These are phyloP conservation scores for Mionectes macconnelli DNA, from an alignment of 2,113 vertebrate species.

Conservation along the genomic window DNA sequence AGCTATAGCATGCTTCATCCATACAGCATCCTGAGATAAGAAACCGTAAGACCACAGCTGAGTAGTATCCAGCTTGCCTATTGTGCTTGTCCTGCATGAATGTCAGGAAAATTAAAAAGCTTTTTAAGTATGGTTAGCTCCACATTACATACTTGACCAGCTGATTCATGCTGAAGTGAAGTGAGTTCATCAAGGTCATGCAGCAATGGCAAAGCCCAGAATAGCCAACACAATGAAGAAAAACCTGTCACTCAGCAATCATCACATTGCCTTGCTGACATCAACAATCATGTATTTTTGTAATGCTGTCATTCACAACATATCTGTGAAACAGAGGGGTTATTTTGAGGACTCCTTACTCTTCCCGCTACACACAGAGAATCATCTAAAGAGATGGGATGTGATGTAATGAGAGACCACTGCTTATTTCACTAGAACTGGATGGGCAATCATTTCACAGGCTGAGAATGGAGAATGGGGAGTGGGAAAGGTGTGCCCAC, in stretches of 20 bases:
- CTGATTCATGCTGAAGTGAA: not conserved
- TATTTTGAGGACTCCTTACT: not conserved
- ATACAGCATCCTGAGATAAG: not conserved
- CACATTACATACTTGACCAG: not conserved
- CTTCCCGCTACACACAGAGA: not conserved
- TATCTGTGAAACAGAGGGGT: not conserved
- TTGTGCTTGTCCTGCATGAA: not conserved
- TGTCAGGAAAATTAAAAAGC: not conserved
- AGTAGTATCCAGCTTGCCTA: not conserved
- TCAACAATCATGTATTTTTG: not conserved
- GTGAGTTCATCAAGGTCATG: not conserved
- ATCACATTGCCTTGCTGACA: not conserved
- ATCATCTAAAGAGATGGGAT: not conserved
- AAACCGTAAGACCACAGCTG: not conserved
- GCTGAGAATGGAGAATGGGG: not conserved
- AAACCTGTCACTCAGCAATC: not conserved
- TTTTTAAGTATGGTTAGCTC: not conserved
- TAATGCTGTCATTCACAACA: not conserved
- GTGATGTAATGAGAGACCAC: not conserved
- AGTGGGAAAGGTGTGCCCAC: not conserved
- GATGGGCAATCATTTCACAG: not conserved
- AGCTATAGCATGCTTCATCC: not conserved
- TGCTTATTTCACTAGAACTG: not conserved
- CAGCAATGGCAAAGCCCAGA: not conserved
- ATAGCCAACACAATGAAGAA: not conserved